phyloP scores from a whole-genome alignment of 2,113 vertebrate genomes.

The Phoenicopterus ruber region DNA sequence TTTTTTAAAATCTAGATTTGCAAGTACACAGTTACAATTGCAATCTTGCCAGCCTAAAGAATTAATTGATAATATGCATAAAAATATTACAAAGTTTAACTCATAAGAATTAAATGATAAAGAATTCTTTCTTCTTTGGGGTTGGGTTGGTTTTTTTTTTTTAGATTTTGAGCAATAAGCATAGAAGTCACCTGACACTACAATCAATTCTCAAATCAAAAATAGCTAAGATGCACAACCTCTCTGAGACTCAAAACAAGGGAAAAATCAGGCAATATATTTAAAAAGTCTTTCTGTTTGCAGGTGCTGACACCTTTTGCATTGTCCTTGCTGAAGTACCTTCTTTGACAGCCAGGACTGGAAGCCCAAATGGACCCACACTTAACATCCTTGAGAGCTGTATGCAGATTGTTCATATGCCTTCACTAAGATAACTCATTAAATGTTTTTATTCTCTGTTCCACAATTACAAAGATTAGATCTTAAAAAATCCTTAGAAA shows the following conservation, averaged over 20 bases:
- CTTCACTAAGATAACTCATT: background rate
- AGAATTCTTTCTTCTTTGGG: background rate
- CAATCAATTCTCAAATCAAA: background rate
- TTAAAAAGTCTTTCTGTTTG: background rate
- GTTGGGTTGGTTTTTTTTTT: background rate
- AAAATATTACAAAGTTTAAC: background rate
- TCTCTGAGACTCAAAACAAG: background rate
- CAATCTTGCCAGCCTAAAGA: background rate
- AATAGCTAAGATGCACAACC: background rate
- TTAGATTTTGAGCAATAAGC: background rate
- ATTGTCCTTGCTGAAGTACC: background rate
- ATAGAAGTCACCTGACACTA: background rate
- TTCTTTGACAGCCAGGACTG: background rate
- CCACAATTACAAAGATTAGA: background rate
- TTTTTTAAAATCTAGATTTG: background rate
- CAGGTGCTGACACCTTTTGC: background rate
- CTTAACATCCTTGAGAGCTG: background rate
- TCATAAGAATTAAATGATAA: background rate
- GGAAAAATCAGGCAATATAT: background rate
- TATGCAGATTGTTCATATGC: background rate
- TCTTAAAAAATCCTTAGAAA: background rate
- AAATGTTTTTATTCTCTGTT: background rate
- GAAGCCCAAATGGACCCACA: background rate
- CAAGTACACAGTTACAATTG: background rate
- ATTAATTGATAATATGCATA: background rate